Percentiles rank a stretch among this genome's conserved stretches.
phyloP scores from a whole-genome alignment of 2,797 vertebrate species.

The Nannoperca australis region DNA sequence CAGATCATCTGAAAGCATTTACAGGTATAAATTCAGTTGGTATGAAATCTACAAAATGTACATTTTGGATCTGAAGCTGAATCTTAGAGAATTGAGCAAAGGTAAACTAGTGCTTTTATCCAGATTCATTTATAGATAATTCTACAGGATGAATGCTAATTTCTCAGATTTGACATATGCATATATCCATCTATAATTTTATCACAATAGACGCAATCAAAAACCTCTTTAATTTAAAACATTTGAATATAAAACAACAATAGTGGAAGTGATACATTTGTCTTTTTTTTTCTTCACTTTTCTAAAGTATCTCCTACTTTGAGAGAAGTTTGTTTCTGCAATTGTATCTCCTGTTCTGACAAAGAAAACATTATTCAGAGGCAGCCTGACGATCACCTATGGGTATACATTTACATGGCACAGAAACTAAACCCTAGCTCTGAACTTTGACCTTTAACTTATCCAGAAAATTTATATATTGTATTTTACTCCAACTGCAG shows the following conservation, averaged over 20 bases:
- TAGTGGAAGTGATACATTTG: too few species aligned
- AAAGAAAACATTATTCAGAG: neutral
- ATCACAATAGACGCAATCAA: neutral
- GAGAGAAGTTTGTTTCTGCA: neutral
- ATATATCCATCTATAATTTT: neutral
- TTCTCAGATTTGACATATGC: neutral
- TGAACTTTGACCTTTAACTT: conserved; percentile 15
- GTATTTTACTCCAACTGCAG: conserved; percentile 11
- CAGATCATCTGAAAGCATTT: neutral
- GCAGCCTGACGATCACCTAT: neutral
- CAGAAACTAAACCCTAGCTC: neutral
- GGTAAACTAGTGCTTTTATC: too few species aligned
- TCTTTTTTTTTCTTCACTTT: too few species aligned
- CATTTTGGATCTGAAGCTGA: too few species aligned
- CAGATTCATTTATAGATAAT: neutral
- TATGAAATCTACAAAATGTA: neutral
- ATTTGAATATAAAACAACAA: too few species aligned
- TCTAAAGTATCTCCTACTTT: neutral
- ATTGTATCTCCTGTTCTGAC: neutral
- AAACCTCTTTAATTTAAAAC: neutral
- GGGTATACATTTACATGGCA: neutral
- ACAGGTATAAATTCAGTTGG: neutral
- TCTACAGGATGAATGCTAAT: neutral
- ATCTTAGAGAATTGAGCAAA: too few species aligned
- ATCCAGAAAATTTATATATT: neutral